Evolutionary conservation across 2,113 vertebrate species (phyloP).

Genomic region (Amphilophus citrinellus): DNA sequence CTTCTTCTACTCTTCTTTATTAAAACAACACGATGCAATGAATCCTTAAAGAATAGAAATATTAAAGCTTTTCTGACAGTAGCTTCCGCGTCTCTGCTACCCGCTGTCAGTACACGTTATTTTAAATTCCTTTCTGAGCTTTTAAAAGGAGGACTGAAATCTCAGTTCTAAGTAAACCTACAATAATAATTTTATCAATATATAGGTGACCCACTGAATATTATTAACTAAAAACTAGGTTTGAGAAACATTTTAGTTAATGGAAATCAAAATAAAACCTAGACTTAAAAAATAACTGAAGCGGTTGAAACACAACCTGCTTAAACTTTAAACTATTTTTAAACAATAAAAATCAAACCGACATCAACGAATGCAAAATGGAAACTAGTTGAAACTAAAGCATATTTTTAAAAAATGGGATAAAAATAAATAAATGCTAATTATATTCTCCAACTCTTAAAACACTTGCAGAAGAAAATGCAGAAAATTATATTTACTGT

Average conservation of each 20-base stretch:
- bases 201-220: background rate
- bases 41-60: background rate
- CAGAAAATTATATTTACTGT: no score
- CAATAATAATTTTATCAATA: background rate
- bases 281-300: no score
- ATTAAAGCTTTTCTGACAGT: background rate
- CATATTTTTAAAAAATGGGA: no score
- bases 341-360: background rate
- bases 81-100: background rate
- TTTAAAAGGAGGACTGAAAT: background rate
- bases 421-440: no score
- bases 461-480: background rate
- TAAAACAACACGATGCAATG: background rate
- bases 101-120: background rate
- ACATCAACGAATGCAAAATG: background rate
- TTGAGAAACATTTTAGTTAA: background rate
- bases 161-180: background rate
- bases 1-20: background rate
- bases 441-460: no score
- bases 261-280: background rate
- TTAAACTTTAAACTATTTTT: background rate
- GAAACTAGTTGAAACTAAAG: no score
- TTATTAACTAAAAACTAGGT: background rate
- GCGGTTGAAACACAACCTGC: background rate
- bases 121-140: background rate